Base-by-base conservation (phyloP, 2,797 vertebrate genomes). In the Acridotheres tristis region DNA sequence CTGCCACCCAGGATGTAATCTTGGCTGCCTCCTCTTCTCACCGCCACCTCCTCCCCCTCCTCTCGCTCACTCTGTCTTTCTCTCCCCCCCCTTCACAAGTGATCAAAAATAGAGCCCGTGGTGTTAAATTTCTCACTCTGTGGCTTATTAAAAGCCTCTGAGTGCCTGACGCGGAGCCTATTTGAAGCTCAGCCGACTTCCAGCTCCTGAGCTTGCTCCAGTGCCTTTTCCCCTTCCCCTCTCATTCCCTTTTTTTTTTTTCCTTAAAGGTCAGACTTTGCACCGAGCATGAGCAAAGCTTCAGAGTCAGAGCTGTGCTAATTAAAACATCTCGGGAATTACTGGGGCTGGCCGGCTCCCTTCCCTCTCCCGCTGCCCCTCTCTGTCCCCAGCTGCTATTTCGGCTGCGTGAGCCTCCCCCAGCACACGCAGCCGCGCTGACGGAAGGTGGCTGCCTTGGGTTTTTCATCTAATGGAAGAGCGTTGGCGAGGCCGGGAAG, bases 1-100 rank as follows among this genome's bases (percentile, higher is more conserved):
- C 79, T 92, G 91, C 94, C 95, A 92, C 94, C 95, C 86, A 72
- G 94, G 95, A 96, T 96, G 96, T 97, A 57, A 97, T 97, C 98
- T 97, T 97, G 98, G 98, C 98, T 97, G 97, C 97, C 97, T 97
- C 98, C 98, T 97, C 97, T 97, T 96, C 97, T 97, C 98, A 96
- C 98, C 96, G 89, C 97, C 89, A 94, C 97, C 97, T 98, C 97
- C 97, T 97, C 96, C 92, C 94, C 95, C 94, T 96, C 94, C 97
- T 94, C 94, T 95, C 55, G 16, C 68, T 92, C 78, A 32, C 93
- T 94, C 77, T 76, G 80, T 85, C 96, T 96, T 91, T 85, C 96
- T 95, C 95, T 89, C 42, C 55, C 91, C 91, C 42, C 43, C 88
- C 79, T 54, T 85, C 89, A 38, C 92, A 78, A 80, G 63, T 5